A percentile compares a stretch with the other conserved stretches of the same genome.
Conservation (phyloP, 2,797 vertebrate species). For the Anniella stebbinsi region DNA sequence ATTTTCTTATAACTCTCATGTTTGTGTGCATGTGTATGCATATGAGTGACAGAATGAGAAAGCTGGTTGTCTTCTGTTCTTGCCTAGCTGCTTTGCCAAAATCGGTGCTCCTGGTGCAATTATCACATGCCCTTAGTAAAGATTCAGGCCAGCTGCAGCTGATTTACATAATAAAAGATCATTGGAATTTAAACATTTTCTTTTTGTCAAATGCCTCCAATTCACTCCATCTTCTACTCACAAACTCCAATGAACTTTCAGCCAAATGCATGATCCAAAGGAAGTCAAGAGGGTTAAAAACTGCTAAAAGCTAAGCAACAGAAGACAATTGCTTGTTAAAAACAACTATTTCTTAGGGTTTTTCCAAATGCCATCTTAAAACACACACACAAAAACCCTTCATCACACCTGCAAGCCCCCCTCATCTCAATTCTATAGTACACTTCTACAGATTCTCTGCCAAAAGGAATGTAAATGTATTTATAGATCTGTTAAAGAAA, state of each 20-base stretch:
- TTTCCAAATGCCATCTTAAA: neutral
- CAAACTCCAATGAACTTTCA: neutral
- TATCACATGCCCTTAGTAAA: neutral
- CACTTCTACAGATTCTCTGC: neutral
- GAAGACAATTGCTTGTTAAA: neutral
- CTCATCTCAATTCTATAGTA: neutral
- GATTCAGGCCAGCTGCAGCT: neutral
- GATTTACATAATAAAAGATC: neutral
- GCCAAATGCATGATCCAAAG: rapidly evolving
- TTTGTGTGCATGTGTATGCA: neutral
- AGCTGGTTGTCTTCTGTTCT: neutral
- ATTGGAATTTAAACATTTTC: neutral
- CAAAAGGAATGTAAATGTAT: neutral
- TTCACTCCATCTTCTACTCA: neutral
- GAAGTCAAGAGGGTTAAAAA: neutral
- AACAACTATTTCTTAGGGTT: neutral
- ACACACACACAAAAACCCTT: neutral
- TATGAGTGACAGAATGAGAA: neutral
- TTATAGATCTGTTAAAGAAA: neutral
- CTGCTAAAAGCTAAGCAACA: neutral
- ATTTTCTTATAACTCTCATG: conserved; percentile 10
- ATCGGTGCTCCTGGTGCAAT: neutral
- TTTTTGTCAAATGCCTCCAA: neutral
- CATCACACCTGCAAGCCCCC: neutral
- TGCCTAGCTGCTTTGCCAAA: conserved; percentile 18